These are phyloP conservation scores for Spheniscus humboldti DNA, from an alignment of 2,797 vertebrate genomes.

Conservation along the genomic window DNA sequence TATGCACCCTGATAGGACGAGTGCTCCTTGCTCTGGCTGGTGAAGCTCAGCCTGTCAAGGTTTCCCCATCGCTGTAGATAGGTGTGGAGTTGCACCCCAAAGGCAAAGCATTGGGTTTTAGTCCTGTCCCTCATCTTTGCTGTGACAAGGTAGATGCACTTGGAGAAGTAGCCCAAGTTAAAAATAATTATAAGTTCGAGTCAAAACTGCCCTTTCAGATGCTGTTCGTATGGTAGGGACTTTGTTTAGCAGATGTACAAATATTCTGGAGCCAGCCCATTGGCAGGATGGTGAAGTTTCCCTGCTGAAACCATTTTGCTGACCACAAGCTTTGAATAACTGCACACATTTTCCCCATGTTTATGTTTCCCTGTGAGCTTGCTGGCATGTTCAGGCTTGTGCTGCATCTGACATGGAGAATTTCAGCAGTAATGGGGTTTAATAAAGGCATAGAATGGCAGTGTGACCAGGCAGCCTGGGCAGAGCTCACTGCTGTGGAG, in stretches of 20 bases:
- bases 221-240: neutral
- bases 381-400: neutral
- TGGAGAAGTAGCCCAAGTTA: too few species aligned
- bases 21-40: neutral
- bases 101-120: neutral
- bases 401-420: neutral
- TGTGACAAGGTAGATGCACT: neutral
- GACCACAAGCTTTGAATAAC: neutral
- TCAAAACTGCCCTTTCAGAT: neutral
- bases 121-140: neutral
- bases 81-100: neutral
- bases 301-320: neutral
- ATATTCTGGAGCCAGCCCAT: neutral
- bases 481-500: neutral
- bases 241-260: neutral
- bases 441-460: neutral
- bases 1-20: neutral
- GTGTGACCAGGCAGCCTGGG: neutral
- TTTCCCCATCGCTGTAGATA: accelerated
- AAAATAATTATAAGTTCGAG: neutral
- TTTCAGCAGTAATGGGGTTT: neutral
- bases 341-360: neutral
- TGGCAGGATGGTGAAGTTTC: neutral
- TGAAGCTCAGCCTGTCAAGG: neutral
- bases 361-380: neutral